Base-by-base conservation (phyloP, 2,797 vertebrate species). In the Intellagama lesueurii region DNA sequence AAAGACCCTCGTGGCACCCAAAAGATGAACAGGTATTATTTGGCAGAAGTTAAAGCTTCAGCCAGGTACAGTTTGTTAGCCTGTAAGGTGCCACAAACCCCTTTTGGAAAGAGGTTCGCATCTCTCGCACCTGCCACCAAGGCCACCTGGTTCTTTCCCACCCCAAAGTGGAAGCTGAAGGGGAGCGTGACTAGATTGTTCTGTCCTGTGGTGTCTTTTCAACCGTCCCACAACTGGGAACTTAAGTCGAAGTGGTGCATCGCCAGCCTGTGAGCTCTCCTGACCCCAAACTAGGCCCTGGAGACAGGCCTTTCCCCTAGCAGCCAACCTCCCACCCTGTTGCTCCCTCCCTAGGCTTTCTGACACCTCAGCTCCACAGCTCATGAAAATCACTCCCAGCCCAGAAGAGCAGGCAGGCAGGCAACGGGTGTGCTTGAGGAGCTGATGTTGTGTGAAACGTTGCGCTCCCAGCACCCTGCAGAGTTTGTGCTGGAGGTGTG, bases 401-500 rank as follows among this genome's bases (percentile, higher is more conserved):
- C 26, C 22, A 24, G 4, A 16, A 17, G 19, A 40, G 28, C 60
- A 78, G 49, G 64, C 64, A 79, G 22, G 14, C 49, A 30, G 30
- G 40, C 82, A 17, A 24, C 22, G 47, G 26, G 12, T 78, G 79
- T 82, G 60, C 24, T 52, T 73, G 89, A 90, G 75, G 81, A 90
- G 68, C 40, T 80, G 89, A 73, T 64, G 30, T 30, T 40, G 85
- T 79, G 81, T 30, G 89, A 90, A 90, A 40, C 77, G 79, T 19
- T 28, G 35, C 16, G 1, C 52, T 49, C 44, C 40, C 2, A 1
- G 32, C 44, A 26, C 79, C 79, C 14, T 30, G 5, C 69, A 7
- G 19, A 6, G 17, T 44, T 26, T n/a, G 11, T 66, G n/a, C 60
- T 4, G 28, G 76, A 64, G 35, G 82, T 73, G 88, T 82, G 4